A percentile compares a stretch with the other conserved stretches of the same genome.
These are phyloP conservation scores for Pipistrellus kuhlii DNA, from an alignment of 2,797 vertebrate genomes.

Conservation along the genomic window DNA sequence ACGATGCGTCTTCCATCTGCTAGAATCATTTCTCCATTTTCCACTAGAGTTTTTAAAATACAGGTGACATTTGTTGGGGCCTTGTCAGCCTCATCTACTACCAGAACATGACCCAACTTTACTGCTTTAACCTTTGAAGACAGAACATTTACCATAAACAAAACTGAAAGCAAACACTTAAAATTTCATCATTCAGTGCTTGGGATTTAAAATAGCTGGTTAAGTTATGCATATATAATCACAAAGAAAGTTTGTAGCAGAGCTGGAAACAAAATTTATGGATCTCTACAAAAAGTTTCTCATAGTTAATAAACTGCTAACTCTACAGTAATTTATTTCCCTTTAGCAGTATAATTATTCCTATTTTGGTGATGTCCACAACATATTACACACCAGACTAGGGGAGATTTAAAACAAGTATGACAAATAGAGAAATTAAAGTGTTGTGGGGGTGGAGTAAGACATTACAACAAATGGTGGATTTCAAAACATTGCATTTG, in stretches of 20 bases:
- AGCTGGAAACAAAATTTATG: conserved; percentile 26
- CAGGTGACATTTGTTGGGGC: conserved; percentile 99
- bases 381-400: not conserved
- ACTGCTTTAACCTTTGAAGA: conserved; percentile 95
- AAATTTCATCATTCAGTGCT: not conserved
- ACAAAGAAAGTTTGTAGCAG: not conserved
- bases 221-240: not conserved
- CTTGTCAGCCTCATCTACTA: conserved; percentile 98
- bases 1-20: conserved; percentile 96
- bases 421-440: not conserved
- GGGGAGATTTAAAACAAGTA: not conserved
- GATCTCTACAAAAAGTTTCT: not conserved
- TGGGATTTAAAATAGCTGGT: conserved; percentile 8
- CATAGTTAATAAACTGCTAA: not conserved
- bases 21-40: conserved; percentile 98
- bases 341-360: not conserved
- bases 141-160: conserved; percentile 74
- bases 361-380: not conserved
- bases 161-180: not conserved
- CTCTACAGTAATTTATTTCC: not conserved
- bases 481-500: not conserved
- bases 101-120: conserved; percentile 94
- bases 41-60: conserved; percentile 97
- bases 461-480: not conserved
- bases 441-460: not conserved